phyloP scores from a whole-genome alignment of 2,113 vertebrate genomes.

The rat (Rattus norvegicus) region DNA sequence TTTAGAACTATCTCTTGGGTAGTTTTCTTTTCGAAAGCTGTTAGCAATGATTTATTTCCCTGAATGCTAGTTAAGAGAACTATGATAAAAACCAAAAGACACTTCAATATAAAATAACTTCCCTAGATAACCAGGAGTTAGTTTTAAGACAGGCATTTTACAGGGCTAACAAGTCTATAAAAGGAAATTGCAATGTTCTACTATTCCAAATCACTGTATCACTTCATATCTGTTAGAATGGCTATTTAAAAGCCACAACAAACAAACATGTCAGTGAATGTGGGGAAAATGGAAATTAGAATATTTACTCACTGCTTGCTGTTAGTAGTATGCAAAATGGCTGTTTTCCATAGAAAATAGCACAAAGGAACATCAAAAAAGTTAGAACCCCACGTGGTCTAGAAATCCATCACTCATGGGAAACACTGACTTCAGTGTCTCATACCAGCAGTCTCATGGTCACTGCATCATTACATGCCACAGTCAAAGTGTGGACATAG shows the following conservation, averaged over 20 bases:
- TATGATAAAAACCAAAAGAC: neutral
- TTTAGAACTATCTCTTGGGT: conserved; percentile 13
- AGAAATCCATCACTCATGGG: too few relatives aligned
- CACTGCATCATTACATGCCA: neutral
- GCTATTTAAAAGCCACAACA: neutral
- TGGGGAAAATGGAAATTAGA: neutral
- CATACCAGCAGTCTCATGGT: neutral
- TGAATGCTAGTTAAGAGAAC: neutral
- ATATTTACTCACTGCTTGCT: neutral
- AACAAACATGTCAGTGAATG: neutral
- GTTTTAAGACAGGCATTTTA: neutral
- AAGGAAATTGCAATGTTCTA: neutral
- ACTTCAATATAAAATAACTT: conserved; percentile 8
- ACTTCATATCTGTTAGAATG: neutral
- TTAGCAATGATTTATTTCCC: conserved; percentile 17
- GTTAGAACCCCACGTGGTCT: neutral
- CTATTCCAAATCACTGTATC: neutral
- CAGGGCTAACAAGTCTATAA: neutral
- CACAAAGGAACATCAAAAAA: neutral
- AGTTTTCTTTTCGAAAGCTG: neutral
- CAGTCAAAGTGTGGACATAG: neutral
- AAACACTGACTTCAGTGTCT: neutral
- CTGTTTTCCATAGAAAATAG: neutral
- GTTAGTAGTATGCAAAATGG: neutral
- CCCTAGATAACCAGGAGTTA: neutral